Conservation (phyloP, 2,797 vertebrate species). For the Botia almorhae region DNA sequence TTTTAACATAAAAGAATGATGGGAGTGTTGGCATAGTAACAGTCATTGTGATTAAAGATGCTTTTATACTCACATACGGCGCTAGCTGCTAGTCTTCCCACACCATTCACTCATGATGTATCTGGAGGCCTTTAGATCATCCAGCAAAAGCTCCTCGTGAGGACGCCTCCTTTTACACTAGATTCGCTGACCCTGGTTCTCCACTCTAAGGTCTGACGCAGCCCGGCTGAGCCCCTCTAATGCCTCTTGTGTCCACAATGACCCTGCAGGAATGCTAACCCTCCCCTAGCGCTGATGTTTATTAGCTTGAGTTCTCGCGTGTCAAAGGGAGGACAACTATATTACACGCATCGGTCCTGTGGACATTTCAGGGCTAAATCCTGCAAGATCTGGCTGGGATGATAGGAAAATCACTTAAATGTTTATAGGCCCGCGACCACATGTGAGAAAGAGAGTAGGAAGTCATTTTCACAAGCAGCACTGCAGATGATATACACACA, state of each 20-base stretch:
- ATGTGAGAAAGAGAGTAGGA: slow-evolving; percentile 48
- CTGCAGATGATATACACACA: slow-evolving; percentile 46
- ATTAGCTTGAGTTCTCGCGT: slow-evolving; percentile 35
- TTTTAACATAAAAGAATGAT: slow-evolving; percentile 46
- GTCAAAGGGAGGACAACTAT: slow-evolving; percentile 49
- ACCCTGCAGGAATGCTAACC: slow-evolving; percentile 52
- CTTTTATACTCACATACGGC: slow-evolving; percentile 28
- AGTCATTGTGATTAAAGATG: slow-evolving; percentile 39
- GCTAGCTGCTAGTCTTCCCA: slow-evolving; percentile 40
- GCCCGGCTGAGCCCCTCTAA: slow-evolving; percentile 25
- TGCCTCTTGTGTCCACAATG: slow-evolving; percentile 43
- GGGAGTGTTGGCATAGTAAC: slow-evolving; percentile 24
- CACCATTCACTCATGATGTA: slow-evolving; percentile 24
- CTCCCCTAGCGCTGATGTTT: slow-evolving; percentile 42
- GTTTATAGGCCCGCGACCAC: slow-evolving; percentile 56
- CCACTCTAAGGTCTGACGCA: slow-evolving; percentile 1
- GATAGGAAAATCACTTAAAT: slow-evolving; percentile 59
- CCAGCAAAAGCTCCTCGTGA: slow-evolving; percentile 28
- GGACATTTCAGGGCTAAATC: slow-evolving; percentile 38
- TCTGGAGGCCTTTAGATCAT: slow-evolving; percentile 39
- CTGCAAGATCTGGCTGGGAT: slow-evolving; percentile 49
- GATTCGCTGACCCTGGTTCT: not conserved
- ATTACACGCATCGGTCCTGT: slow-evolving; percentile 41
- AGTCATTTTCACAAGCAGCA: slow-evolving; percentile 44
- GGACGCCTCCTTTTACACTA: slow-evolving; percentile 11